A percentile compares a stretch with the other conserved stretches of the same genome.
phyloP scores from a whole-genome alignment of 2,113 vertebrate species.

The Oplegnathus fasciatus region DNA sequence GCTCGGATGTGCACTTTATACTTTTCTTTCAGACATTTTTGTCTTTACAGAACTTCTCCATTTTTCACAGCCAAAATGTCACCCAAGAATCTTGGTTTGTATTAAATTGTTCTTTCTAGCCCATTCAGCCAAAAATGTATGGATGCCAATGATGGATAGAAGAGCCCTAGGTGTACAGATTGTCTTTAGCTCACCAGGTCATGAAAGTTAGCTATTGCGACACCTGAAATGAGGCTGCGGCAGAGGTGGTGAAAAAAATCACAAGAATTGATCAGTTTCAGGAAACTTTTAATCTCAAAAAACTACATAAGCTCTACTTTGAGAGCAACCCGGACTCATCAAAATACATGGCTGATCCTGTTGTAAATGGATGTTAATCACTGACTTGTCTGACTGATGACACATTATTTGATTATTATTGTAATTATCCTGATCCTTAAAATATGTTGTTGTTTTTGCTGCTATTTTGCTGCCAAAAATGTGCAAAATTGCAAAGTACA shows the following conservation, averaged over 20 bases:
- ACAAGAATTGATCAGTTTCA: not conserved
- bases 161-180: not conserved
- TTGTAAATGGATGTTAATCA: not conserved
- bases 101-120: not conserved
- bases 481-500: too few relatives aligned
- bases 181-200: not conserved
- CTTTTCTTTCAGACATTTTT: slow-evolving; percentile 23
- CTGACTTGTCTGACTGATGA: not conserved
- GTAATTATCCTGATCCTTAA: not conserved
- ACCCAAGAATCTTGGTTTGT: not conserved
- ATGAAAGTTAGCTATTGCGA: not conserved
- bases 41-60: not conserved
- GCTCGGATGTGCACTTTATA: slow-evolving; percentile 8
- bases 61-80: slow-evolving; percentile 13
- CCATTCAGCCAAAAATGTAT: slow-evolving; percentile 1
- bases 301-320: not conserved
- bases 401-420: not conserved
- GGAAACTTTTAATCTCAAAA: not conserved
- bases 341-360: not conserved
- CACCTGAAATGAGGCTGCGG: not conserved
- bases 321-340: not conserved
- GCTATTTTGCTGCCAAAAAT: not conserved
- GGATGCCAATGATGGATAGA: not conserved
- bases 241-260: not conserved
- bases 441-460: not conserved